A percentile compares a stretch with the other conserved stretches of the same genome.
Conservation (phyloP, 2,113 vertebrate species). For the Glaucomys volans region DNA sequence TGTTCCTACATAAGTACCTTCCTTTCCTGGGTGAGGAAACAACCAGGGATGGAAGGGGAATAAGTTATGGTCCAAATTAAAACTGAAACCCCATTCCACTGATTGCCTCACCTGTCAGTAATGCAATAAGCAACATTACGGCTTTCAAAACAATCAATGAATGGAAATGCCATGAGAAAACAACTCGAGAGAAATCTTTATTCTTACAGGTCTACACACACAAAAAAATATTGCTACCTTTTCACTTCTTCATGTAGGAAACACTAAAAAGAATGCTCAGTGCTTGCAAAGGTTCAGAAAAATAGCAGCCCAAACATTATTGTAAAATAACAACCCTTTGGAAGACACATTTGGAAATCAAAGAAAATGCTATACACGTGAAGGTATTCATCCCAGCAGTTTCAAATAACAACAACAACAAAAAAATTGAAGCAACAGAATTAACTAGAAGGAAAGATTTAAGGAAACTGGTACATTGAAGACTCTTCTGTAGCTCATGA, state of each 20-base stretch:
- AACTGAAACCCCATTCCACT: slow-evolving; percentile 30
- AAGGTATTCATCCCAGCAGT: not conserved
- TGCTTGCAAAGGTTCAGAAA: not conserved
- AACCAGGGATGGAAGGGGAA: slow-evolving; percentile 8
- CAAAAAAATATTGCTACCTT: not conserved
- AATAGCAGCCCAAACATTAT: not conserved
- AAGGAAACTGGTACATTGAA: not conserved
- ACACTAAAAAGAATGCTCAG: not conserved
- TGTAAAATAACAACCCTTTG: slow-evolving; percentile 4
- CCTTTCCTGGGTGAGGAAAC: slow-evolving; percentile 51
- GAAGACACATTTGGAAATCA: not conserved
- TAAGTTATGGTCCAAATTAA: slow-evolving; percentile 43
- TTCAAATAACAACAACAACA: not conserved
- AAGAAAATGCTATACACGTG: not conserved
- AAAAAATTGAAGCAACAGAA: not conserved
- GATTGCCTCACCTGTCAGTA: slow-evolving; percentile 52
- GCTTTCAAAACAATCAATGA: slow-evolving; percentile 25
- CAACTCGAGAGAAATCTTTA: not conserved
- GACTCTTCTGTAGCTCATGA: not conserved
- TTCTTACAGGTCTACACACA: not conserved
- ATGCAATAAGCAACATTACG: slow-evolving; percentile 19
- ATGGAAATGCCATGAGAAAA: slow-evolving; percentile 17
- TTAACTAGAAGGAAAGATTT: not conserved
- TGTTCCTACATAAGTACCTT: slow-evolving; percentile 6
- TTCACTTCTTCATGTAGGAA: slow-evolving; percentile 18